Evolutionary conservation across 2,888 invertebrate species (phyloP).

Genomic region (Dryococelus australis): DNA sequence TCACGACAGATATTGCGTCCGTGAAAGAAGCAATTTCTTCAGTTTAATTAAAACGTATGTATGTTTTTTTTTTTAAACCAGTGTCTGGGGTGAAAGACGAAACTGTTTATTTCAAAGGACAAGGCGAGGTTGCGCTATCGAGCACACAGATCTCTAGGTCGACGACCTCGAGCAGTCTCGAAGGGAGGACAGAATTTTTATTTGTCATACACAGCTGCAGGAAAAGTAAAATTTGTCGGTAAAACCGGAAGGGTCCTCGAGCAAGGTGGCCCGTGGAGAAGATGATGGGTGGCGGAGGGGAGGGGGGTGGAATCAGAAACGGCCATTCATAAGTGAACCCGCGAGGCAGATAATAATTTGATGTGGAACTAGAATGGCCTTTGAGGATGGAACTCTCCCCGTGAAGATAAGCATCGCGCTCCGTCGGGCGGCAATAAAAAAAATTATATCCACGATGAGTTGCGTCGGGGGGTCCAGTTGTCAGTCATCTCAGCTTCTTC

Average conservation of each 20-base stretch:
- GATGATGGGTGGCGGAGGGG: background rate
- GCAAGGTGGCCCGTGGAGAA: background rate
- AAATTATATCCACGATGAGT: no score
- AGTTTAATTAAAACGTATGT: no score
- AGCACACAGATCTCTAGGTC: background rate
- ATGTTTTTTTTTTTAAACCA: no score
- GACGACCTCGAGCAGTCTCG: background rate
- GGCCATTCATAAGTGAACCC: background rate
- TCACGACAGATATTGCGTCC: no score
- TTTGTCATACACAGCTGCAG: background rate
- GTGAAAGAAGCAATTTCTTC: no score
- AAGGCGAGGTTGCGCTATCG: background rate
- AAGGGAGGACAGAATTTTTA: background rate
- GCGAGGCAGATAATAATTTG: background rate
- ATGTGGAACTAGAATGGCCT: background rate
- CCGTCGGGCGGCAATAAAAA: background rate
- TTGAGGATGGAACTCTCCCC: background rate
- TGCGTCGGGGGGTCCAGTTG: background rate
- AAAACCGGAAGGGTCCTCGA: no score
- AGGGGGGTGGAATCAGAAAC: background rate
- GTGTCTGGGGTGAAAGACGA: no score
- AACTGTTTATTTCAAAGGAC: background rate
- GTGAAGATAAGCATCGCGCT: background rate
- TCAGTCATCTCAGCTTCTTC: background rate
- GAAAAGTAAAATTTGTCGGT: background rate